Evolutionary conservation across 2,888 invertebrate genomes (phyloP), one percentile per base, ranked within the genome.

Genomic region (Zygaena filipendulae): DNA sequence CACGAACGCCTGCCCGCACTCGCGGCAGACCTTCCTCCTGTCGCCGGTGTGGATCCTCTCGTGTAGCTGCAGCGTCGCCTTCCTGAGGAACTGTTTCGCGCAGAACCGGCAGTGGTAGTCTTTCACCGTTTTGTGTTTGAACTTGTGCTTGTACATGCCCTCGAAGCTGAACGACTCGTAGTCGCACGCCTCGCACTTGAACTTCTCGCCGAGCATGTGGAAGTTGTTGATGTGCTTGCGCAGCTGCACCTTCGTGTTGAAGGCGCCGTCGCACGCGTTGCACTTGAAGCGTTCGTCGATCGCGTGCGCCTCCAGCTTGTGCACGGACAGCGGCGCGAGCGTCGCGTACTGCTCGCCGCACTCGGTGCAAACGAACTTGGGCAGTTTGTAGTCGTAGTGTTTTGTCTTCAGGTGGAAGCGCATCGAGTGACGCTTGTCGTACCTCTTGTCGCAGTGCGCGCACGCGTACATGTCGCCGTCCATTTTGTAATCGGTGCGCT

Each of bases 41-140:
- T 75, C 77, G 0, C 67, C 74, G 0, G 71, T 75, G 14, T 79
- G 77, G 1, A 75, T 74, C 32, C 59, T 43, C 37, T 72, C 74
- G 7, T 77, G 79, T 0, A 63, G 30, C 13, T 46, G 52, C 36
- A 70, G 26, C 0, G 61, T 70, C 0, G 62, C 46, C 34, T 57
- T 68, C 38, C 77, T 60, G 11, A 64, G 18, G 29, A 82, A 81
- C 1, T 70, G 52, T 35, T 82, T 81, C 32, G 49, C 55, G 38
- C 82, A 82, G 27, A 59, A 72, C 30, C 47, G 50, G 32, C 82
- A 82, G 9, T 72, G 66, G 27, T 58, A 56, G 11, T 77, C 67
- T 31, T 69, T 80, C 0, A 58, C 64, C 0, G 67, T 62, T 27
- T 59, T 70, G 25, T 81, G 81, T 11, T 57, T 66, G n/a, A 59